Evolutionary conservation across 2,888 invertebrate genomes (phyloP), one percentile per base, ranked within the genome.

Genomic region (Steinernema scapterisci): DNA sequence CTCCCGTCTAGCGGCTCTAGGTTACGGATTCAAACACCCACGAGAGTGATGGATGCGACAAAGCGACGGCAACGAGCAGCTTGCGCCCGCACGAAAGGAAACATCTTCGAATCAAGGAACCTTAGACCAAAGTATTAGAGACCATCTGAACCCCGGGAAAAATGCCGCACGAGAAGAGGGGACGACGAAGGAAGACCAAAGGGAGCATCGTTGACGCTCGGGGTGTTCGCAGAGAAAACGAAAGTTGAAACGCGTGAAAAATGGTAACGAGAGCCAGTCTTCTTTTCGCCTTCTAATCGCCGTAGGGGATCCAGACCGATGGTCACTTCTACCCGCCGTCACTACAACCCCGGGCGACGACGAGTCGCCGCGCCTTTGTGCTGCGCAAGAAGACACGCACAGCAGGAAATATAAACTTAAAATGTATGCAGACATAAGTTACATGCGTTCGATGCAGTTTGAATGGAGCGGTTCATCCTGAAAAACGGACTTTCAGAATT

Each of bases 181-280:
- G 38, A 38, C 38, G 38, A n/a, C n/a, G n/a, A n/a, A n/a, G n/a
- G n/a, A 38, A 38, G 38, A 38, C 38, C 9, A n/a, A n/a, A n/a
- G n/a, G 48, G 48, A 48, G 48, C 16, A 19, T 48, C 48, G 2
- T 48, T 19, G 48, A 2, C 3, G 19, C 5, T n/a, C 19, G 48
- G 48, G 5, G 16, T 7, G 5, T 5, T 7, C 48, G 48, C 19
- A 13, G 21, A 31, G 63, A 25, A 63, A 63, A 63, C 23, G 25
- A 63, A 63, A 31, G 63, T 25, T 63, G 63, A 63, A 63, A 63
- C 63, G 31, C 63, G 27, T 25, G 63, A 63, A 63, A 38, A 31
- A 48, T 25, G 38, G 63, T 25, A 13, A 16, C 9, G 2, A 16
- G 31, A 63, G 31, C 16, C 31, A 6, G 16, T 63, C 31, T 63